Evolutionary conservation across 2,113 vertebrate species (phyloP), one percentile per base, ranked within the genome.

Genomic region (Chinchilla lanigera): DNA sequence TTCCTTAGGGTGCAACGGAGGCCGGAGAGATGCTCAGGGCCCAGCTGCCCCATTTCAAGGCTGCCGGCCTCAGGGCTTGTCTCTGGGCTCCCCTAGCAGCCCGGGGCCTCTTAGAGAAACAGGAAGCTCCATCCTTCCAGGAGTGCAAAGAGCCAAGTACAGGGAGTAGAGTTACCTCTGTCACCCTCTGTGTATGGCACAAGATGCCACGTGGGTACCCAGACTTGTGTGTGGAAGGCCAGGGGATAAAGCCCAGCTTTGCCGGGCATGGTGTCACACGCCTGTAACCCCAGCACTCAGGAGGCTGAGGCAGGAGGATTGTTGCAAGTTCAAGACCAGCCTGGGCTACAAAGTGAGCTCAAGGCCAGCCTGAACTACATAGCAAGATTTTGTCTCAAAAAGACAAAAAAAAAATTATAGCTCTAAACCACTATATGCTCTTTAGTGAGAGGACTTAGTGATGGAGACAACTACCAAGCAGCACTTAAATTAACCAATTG

Each of bases 171-270:
- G 30, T 41, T 52, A 30, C 33, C 9, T 54, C 28, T 8, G 38
- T 30, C 28, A 14, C 0, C 4, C 60, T 41, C 17, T 89, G 67
- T 41, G 1, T 54, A 41, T 3, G 69, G 60, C n/a, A 6, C 14
- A 19, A 35, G 6, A 30, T 24, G n/a, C 52, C 1, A 20, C 0
- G 0, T 0, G 4, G 86, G 58, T 11, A 0, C 2, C 0, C 0
- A 22, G 50, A 17, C 58, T 24, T 0, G 1, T 33, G 47, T 20
- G 35, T 1, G 2, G 10, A 1, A 69, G n/a, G 83, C 38, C 22
- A 26, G 90, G 12, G 17, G 26, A 69, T 33, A 56, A 44, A 50
- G 5, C 47, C 47, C 47, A 50, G 47, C 47, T 50, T 50, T 50
- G 9, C 47, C 47, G 9, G 47, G 47, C 47, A 50, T 50, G 47